A percentile compares a stretch with the other conserved stretches of the same genome.
phyloP scores from a whole-genome alignment of 1,140 invertebrate species.

The Solen grandis region DNA sequence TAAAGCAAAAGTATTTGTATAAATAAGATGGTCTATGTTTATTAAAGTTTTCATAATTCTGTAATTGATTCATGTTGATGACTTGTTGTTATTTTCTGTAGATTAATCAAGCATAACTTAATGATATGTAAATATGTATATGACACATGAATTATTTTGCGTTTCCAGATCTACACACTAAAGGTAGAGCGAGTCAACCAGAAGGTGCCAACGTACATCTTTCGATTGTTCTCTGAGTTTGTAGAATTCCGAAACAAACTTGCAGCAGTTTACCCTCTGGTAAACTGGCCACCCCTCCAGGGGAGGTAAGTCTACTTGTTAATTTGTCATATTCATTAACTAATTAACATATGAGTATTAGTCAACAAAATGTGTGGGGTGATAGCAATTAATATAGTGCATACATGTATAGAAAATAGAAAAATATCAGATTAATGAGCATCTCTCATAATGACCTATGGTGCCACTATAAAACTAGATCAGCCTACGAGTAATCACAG shows the following conservation, averaged over 20 bases:
- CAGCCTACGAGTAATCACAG: too few species aligned
- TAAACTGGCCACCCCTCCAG: slow-evolving; percentile 83
- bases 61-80: too few species aligned
- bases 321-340: too few species aligned
- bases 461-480: too few species aligned
- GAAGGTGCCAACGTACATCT: slow-evolving; percentile 91
- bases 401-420: background rate
- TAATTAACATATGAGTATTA: background rate
- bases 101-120: too few species aligned
- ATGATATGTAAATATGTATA: too few species aligned
- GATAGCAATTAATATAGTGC: background rate
- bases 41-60: too few species aligned
- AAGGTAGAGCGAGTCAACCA: slow-evolving; percentile 92
- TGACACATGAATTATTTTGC: too few species aligned
- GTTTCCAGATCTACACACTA: slow-evolving; percentile 91
- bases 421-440: background rate
- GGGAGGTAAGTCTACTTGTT: slow-evolving; percentile 75
- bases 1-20: too few species aligned
- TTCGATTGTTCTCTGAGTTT: slow-evolving; percentile 97
- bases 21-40: too few species aligned
- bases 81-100: too few species aligned
- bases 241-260: slow-evolving; percentile 97
- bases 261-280: slow-evolving; percentile 94
- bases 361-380: background rate
- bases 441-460: too few species aligned